phyloP scores from a whole-genome alignment of 2,113 vertebrate species.

The Urocynchramus pylzowi region DNA sequence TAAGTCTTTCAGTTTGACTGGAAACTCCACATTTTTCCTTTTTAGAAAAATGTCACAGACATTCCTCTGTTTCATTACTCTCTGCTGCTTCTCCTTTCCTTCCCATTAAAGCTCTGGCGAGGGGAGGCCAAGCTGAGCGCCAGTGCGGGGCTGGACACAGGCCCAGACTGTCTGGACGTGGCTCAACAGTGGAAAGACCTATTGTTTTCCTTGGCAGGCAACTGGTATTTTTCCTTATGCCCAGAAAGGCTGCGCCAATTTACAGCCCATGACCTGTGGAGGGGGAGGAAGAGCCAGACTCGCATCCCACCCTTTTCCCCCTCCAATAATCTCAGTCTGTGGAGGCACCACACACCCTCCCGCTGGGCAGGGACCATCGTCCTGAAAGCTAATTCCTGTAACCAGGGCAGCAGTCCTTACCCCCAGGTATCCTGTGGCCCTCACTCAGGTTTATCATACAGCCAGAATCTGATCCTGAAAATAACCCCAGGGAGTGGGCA shows the following conservation, averaged over 20 bases:
- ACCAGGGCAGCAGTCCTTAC: neutral
- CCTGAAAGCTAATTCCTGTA: neutral
- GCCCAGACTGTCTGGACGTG: conserved; percentile 79
- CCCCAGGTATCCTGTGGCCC: neutral
- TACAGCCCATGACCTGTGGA: conserved; percentile 73
- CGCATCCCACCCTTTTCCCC: conserved; percentile 56
- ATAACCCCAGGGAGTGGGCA: neutral
- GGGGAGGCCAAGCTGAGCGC: conserved; percentile 51
- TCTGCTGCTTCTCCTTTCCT: conserved; percentile 51
- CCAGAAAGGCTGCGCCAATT: conserved; percentile 72
- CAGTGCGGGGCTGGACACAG: conserved; percentile 69
- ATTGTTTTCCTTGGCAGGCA: conserved; percentile 78
- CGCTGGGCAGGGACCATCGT: neutral
- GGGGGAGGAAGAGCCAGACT: conserved; percentile 73
- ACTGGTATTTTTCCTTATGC: conserved; percentile 76
- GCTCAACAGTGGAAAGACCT: conserved; percentile 77
- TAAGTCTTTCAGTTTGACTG: conserved; percentile 75
- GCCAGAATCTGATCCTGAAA: neutral
- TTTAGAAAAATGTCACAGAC: conserved; percentile 77
- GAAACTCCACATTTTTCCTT: conserved; percentile 78
- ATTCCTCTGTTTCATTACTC: conserved; percentile 73
- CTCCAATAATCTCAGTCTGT: conserved; percentile 45
- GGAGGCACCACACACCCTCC: neutral
- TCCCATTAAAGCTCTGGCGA: conserved; percentile 45
- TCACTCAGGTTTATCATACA: neutral